These are phyloP conservation scores for Syngnathus scovelli DNA, from an alignment of 2,113 vertebrate genomes.

Conservation along the genomic window DNA sequence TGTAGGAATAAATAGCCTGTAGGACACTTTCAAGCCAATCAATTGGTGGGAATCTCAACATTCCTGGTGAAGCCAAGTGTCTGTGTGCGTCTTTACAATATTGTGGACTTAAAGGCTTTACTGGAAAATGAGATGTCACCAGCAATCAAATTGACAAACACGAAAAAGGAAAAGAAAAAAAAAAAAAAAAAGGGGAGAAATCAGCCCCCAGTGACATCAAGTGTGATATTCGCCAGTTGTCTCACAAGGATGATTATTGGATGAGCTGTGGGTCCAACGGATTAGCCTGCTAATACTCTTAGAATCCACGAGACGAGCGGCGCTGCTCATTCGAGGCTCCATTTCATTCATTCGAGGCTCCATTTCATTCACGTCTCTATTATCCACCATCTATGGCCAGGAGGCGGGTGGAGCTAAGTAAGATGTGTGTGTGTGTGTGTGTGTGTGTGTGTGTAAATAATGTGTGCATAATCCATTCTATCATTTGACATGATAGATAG, in stretches of 20 bases:
- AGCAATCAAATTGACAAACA: slow-evolving; percentile 13
- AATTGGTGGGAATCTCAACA: background rate
- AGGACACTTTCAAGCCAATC: background rate
- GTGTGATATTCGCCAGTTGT: slow-evolving; percentile 67
- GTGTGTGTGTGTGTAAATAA: no score
- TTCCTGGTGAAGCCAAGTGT: background rate
- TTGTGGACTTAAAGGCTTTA: slow-evolving; percentile 64
- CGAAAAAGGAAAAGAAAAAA: slow-evolving; percentile 3
- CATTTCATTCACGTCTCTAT: slow-evolving; percentile 49
- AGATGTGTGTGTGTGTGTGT: background rate
- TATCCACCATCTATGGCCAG: slow-evolving; percentile 41
- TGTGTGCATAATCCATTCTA: no score
- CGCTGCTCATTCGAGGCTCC: slow-evolving; percentile 53
- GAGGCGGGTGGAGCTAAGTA: slow-evolving; percentile 23
- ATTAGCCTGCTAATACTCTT: slow-evolving; percentile 75
- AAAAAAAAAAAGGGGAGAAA: slow-evolving; percentile 9
- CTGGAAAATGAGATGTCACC: slow-evolving; percentile 60
- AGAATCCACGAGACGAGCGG: slow-evolving; percentile 64
- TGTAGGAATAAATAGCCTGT: background rate
- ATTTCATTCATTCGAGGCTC: slow-evolving; percentile 38
- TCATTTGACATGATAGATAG: no score
- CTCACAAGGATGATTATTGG: slow-evolving; percentile 65
- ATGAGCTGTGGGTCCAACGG: slow-evolving; percentile 75
- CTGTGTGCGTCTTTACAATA: background rate
- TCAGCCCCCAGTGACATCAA: slow-evolving; percentile 55